phyloP scores from a whole-genome alignment of 2,888 invertebrate genomes.

The Ryuthela nishihirai region DNA sequence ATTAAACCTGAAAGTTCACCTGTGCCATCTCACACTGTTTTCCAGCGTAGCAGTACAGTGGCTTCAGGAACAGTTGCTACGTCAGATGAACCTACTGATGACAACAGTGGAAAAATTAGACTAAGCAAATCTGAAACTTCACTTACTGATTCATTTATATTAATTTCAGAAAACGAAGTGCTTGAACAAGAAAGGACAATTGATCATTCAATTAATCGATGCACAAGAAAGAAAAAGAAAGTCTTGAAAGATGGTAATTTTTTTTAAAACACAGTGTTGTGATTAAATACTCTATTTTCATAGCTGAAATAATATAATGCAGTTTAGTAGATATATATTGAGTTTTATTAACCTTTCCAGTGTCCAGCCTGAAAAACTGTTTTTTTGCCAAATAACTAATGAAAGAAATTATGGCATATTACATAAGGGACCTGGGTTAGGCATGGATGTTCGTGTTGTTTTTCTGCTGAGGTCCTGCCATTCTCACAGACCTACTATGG shows the following conservation, averaged over 20 bases:
- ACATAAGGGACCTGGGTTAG: too few relatives aligned
- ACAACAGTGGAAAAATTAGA: constrained; percentile 55
- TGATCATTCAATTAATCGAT: constrained; percentile 40
- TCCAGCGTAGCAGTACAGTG: constrained; percentile 44
- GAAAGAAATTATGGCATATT: too few relatives aligned
- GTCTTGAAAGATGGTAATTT: constrained; percentile 52
- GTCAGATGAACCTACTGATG: constrained; percentile 28
- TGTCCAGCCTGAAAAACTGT: too few relatives aligned
- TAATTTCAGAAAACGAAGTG: constrained; percentile 57
- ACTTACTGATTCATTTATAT: constrained; percentile 82
- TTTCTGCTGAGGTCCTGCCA: too few relatives aligned
- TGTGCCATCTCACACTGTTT: constrained; percentile 12
- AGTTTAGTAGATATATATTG: too few relatives aligned
- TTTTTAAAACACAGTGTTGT: too few relatives aligned
- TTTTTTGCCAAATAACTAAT: too few relatives aligned
- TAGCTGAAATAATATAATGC: too few relatives aligned
- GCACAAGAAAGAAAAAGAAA: constrained; percentile 44
- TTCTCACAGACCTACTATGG: too few relatives aligned
- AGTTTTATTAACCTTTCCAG: too few relatives aligned
- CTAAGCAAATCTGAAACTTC: constrained; percentile 88
- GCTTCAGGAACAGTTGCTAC: constrained; percentile 45
- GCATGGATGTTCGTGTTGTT: too few relatives aligned
- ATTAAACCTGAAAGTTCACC: constrained; percentile 11
- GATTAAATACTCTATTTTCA: too few relatives aligned
- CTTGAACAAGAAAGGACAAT: constrained; percentile 46